phyloP scores from a whole-genome alignment of 2,888 invertebrate genomes.

The Pandemis corylana region DNA sequence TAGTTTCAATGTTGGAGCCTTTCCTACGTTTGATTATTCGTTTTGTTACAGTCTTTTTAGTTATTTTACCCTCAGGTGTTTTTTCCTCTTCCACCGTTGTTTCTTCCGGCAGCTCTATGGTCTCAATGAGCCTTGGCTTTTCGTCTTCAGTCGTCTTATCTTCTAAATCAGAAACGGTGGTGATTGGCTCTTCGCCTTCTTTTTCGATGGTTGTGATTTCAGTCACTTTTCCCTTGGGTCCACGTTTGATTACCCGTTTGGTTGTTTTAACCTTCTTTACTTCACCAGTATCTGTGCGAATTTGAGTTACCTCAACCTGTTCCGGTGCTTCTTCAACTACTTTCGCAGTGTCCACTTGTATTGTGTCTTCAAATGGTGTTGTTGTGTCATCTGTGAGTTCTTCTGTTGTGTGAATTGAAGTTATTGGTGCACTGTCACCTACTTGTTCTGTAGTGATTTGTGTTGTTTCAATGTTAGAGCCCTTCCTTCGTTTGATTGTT shows the following conservation, averaged over 20 bases:
- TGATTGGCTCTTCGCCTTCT: slow-evolving; percentile 37
- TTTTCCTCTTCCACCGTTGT: slow-evolving; percentile 44
- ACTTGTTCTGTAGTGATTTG: slow-evolving; percentile 68
- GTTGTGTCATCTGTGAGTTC: slow-evolving; percentile 56
- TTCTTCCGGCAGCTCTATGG: slow-evolving; percentile 49
- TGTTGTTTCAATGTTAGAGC: slow-evolving; percentile 57
- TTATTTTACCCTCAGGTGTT: slow-evolving; percentile 41
- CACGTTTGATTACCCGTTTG: slow-evolving; percentile 75
- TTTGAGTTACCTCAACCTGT: slow-evolving; percentile 67
- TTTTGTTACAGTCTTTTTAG: slow-evolving; percentile 31
- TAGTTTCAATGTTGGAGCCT: slow-evolving; percentile 55
- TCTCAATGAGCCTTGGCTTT: slow-evolving; percentile 28
- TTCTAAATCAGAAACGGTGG: slow-evolving; percentile 47
- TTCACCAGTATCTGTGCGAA: slow-evolving; percentile 63
- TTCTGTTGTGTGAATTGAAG: slow-evolving; percentile 65
- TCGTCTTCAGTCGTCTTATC: slow-evolving; percentile 62
- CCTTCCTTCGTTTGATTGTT: slow-evolving; percentile 67
- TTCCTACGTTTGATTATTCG: slow-evolving; percentile 69
- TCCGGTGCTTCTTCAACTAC: slow-evolving; percentile 61
- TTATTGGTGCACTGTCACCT: slow-evolving; percentile 72
- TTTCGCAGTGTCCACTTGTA: slow-evolving; percentile 48
- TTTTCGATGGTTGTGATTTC: slow-evolving; percentile 60
- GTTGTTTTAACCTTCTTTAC: slow-evolving; percentile 64
- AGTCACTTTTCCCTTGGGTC: slow-evolving; percentile 72
- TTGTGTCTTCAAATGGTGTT: slow-evolving; percentile 44